These are phyloP conservation scores for Formicarius rufipectus DNA, from an alignment of 2,113 vertebrate species.

Conservation along the genomic window DNA sequence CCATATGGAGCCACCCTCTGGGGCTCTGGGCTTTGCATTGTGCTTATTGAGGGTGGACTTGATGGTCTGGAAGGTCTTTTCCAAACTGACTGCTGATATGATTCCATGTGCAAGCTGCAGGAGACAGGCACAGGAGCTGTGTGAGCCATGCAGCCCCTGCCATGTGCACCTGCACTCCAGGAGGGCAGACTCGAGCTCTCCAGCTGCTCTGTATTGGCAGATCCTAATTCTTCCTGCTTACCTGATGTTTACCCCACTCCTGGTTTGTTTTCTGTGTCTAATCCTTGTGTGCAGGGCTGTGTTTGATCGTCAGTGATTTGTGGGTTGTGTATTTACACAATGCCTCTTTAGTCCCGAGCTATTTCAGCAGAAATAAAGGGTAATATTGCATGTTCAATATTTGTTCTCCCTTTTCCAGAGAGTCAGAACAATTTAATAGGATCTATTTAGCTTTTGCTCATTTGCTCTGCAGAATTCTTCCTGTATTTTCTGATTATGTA, in stretches of 20 bases:
- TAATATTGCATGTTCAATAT: not conserved
- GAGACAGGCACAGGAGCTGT: not conserved
- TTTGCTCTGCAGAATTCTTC: not conserved
- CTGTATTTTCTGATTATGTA: not conserved
- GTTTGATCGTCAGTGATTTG: not conserved
- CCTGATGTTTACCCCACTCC: not conserved
- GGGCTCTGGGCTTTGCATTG: not conserved
- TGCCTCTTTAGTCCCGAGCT: not conserved
- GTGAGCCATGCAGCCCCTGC: not conserved
- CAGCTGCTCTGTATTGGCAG: not conserved
- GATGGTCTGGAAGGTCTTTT: not conserved
- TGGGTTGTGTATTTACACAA: not conserved
- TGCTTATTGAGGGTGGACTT: fast-evolving
- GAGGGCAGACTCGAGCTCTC: not conserved
- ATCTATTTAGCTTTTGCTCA: not conserved
- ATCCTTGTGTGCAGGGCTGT: not conserved
- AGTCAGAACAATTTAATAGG: not conserved
- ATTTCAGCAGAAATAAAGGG: not conserved
- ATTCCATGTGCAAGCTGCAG: not conserved
- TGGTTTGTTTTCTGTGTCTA: not conserved
- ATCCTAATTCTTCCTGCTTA: not conserved
- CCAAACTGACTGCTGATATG: not conserved
- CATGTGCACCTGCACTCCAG: not conserved
- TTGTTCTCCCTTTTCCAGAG: not conserved
- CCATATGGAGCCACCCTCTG: not conserved